A percentile compares a stretch with the other conserved stretches of the same genome.
phyloP scores from a whole-genome alignment of 2,113 vertebrate species.

The Sylvia atricapilla region DNA sequence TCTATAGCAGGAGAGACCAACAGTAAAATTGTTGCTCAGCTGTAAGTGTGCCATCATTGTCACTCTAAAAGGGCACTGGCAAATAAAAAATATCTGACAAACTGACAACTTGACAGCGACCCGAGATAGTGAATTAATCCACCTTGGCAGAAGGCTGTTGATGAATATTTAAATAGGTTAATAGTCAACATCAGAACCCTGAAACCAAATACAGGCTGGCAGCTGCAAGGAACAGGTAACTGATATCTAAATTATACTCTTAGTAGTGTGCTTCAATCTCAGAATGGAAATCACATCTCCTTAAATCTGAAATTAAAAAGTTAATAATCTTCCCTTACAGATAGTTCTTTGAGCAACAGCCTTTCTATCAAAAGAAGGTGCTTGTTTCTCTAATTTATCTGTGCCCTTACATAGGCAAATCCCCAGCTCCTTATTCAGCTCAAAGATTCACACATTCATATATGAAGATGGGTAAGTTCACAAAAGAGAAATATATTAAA shows the following conservation, averaged over 20 bases:
- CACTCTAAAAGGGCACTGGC: slow-evolving; percentile 40
- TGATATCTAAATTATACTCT: slow-evolving; percentile 39
- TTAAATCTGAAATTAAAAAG: neutral
- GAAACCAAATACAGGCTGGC: slow-evolving; percentile 58
- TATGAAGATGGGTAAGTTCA: neutral
- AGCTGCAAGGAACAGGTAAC: slow-evolving; percentile 5
- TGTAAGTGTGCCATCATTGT: neutral
- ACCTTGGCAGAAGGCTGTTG: slow-evolving; percentile 50
- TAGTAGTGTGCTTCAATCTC: slow-evolving; percentile 17
- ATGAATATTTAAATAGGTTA: slow-evolving; percentile 72
- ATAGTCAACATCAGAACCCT: slow-evolving; percentile 51
- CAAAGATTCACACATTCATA: neutral
- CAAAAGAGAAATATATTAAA: neutral
- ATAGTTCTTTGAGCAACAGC: neutral
- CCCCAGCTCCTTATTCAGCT: neutral
- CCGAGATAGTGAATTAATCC: slow-evolving; percentile 33
- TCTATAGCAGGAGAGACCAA: neutral
- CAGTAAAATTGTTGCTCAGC: neutral
- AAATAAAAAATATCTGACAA: slow-evolving; percentile 55
- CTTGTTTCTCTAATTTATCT: neutral
- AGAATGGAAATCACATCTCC: neutral
- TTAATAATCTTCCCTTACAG: neutral
- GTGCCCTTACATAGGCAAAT: neutral
- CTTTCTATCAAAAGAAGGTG: neutral
- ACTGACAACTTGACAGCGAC: slow-evolving; percentile 48